These are phyloP conservation scores for Montipora efflorescens DNA, from an alignment of 64 coral and sea anemone genomes.

Conservation along the genomic window DNA sequence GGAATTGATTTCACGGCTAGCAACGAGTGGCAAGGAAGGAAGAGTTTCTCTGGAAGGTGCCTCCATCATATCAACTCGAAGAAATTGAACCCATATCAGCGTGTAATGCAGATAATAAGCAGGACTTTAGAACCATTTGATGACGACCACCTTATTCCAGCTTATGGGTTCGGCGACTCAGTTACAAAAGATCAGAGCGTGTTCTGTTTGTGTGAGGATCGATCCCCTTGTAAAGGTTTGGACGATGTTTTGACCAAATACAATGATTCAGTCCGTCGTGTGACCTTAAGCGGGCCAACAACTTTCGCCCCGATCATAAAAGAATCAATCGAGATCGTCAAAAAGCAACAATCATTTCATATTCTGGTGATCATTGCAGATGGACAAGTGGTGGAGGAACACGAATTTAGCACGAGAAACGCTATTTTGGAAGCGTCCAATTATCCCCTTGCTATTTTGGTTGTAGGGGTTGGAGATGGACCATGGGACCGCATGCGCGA, in stretches of 20 bases:
- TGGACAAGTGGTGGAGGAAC: slow-evolving; percentile 92
- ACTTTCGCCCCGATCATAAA: slow-evolving; percentile 95
- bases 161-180: slow-evolving; percentile 90
- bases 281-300: slow-evolving; percentile 92
- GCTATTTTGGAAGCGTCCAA: slow-evolving; percentile 94
- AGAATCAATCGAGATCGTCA: slow-evolving; percentile 93
- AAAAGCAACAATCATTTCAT: slow-evolving; percentile 64
- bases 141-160: slow-evolving; percentile 91
- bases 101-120: slow-evolving; percentile 83
- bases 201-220: slow-evolving; percentile 76
- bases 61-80: slow-evolving; percentile 86
- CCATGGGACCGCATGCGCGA: slow-evolving; percentile 98
- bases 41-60: slow-evolving; percentile 80
- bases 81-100: slow-evolving; percentile 92
- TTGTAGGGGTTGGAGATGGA: slow-evolving; percentile 97
- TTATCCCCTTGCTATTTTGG: slow-evolving; percentile 89
- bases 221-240: slow-evolving; percentile 86
- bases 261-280: slow-evolving; percentile 76
- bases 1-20: slow-evolving; percentile 99
- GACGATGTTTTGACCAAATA: slow-evolving; percentile 81
- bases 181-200: slow-evolving; percentile 91
- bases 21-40: slow-evolving; percentile 99
- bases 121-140: slow-evolving; percentile 95
- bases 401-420: slow-evolving; percentile 77
- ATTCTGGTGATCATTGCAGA: slow-evolving; percentile 96